A percentile compares a stretch with the other conserved stretches of the same genome.
These are phyloP conservation scores for Perca fluviatilis DNA, from an alignment of 2,113 vertebrate species.

Conservation along the genomic window DNA sequence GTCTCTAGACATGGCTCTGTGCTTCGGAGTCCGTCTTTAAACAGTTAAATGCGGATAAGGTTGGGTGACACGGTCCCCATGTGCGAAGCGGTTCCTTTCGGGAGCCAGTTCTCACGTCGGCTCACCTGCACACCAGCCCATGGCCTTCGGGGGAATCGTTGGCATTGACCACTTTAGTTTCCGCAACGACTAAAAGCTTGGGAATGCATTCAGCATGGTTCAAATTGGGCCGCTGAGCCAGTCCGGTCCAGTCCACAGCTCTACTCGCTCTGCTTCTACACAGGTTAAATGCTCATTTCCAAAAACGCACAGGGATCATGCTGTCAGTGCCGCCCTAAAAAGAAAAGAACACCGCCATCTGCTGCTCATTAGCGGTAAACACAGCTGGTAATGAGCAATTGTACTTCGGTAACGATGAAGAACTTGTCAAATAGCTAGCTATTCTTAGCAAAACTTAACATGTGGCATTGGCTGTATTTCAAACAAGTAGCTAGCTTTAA, in stretches of 20 bases:
- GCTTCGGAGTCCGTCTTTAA: slow-evolving; percentile 26
- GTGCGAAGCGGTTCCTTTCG: slow-evolving; percentile 33
- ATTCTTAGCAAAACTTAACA: not conserved
- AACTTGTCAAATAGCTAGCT: not conserved
- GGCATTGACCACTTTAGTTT: slow-evolving; percentile 34
- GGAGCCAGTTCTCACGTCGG: slow-evolving; percentile 58
- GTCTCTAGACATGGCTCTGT: slow-evolving; percentile 71
- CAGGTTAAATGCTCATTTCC: slow-evolving; percentile 37
- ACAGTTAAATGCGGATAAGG: slow-evolving; percentile 30
- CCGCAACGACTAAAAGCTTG: not conserved
- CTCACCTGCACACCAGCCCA: slow-evolving; percentile 72
- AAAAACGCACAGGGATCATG: slow-evolving; percentile 20
- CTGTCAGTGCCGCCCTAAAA: not conserved
- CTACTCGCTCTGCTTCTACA: slow-evolving; percentile 18
- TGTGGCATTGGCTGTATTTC: not conserved
- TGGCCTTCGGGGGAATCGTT: slow-evolving; percentile 36
- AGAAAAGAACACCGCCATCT: slow-evolving; percentile 57
- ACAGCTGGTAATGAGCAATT: not conserved
- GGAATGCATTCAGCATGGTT: slow-evolving; percentile 11
- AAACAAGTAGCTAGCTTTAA: not conserved
- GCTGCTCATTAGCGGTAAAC: slow-evolving; percentile 7
- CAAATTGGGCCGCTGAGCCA: not conserved
- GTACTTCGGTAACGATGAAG: no score
- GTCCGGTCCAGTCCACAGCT: slow-evolving; percentile 17
- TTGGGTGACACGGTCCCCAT: slow-evolving; percentile 54